phyloP scores from a whole-genome alignment of 2,113 vertebrate genomes.

The Mirza zaza region DNA sequence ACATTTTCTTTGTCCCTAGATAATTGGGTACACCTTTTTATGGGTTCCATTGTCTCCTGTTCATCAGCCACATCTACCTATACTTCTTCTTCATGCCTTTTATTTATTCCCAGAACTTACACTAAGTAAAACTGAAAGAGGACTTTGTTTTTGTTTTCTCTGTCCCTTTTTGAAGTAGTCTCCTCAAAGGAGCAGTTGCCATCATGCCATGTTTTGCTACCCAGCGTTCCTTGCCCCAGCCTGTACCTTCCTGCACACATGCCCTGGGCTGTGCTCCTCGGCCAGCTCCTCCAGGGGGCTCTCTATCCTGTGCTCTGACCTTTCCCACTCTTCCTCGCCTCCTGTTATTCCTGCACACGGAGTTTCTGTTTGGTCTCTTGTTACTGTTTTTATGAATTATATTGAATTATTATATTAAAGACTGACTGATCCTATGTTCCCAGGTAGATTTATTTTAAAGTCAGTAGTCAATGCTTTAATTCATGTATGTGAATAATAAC shows the following conservation, averaged over 20 bases:
- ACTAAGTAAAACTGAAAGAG: background rate
- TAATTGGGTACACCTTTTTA: background rate
- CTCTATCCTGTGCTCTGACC: background rate
- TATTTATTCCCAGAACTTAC: background rate
- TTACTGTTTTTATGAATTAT: background rate
- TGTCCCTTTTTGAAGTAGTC: background rate
- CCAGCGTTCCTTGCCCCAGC: background rate
- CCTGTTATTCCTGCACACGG: background rate
- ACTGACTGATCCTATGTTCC: background rate
- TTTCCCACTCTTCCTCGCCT: background rate
- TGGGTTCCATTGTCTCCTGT: background rate
- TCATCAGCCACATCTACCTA: background rate
- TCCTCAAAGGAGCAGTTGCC: background rate
- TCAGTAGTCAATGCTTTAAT: background rate
- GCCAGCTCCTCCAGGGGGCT: background rate
- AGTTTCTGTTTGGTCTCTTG: background rate
- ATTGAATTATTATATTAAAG: background rate
- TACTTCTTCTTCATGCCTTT: background rate
- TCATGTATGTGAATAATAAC: background rate
- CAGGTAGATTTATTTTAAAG: constrained; percentile 14
- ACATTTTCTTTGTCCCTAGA: background rate
- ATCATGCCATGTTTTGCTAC: background rate
- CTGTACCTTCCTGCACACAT: background rate
- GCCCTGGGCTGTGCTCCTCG: background rate
- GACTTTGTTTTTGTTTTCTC: background rate